Evolutionary conservation across 2,797 vertebrate genomes (phyloP).

Genomic region (Xerus rutilus): DNA sequence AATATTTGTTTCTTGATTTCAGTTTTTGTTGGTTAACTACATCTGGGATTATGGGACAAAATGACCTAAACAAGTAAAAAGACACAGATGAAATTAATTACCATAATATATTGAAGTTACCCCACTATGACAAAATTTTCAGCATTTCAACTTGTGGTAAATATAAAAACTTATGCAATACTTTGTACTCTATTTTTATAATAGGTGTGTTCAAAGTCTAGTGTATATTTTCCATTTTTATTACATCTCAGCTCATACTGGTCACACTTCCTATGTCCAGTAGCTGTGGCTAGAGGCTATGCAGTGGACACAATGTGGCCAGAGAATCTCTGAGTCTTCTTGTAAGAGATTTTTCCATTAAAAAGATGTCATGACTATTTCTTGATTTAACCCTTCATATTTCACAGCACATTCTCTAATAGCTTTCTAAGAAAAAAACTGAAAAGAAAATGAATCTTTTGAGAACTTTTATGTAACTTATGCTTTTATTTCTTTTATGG

Average conservation of each 20-base stretch:
- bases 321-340: neutral
- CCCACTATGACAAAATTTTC: neutral
- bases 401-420: neutral
- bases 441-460: neutral
- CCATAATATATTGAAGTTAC: neutral
- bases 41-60: too few species aligned
- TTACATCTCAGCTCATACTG: neutral
- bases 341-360: neutral
- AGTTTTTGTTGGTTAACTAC: too few species aligned
- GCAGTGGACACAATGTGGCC: too few species aligned
- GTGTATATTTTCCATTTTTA: neutral
- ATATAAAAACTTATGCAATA: neutral
- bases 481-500: neutral
- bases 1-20: too few species aligned
- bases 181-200: neutral
- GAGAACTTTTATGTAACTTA: neutral
- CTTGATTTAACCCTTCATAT: neutral
- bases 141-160: neutral
- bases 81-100: neutral
- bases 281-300: neutral
- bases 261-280: neutral
- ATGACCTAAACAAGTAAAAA: neutral
- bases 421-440: neutral
- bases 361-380: neutral
- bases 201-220: neutral